A percentile compares a stretch with the other conserved stretches of the same genome.
Evolutionary conservation across 2,113 vertebrate genomes (phyloP).

Genomic region (Leptocoma aspasia): DNA sequence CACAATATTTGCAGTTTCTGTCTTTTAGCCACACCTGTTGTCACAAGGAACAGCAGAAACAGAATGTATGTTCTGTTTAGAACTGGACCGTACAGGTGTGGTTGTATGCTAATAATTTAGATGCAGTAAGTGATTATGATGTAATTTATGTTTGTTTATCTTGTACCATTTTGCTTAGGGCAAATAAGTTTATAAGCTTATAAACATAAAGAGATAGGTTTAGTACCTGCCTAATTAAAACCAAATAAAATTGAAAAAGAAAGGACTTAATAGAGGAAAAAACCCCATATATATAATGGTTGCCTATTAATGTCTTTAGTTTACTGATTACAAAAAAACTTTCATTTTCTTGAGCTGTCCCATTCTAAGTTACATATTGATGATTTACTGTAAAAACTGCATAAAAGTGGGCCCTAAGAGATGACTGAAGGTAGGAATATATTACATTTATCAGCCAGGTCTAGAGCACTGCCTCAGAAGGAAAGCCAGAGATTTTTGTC

Average conservation of each 20-base stretch:
- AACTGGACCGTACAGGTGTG: not conserved
- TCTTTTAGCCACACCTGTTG: not conserved
- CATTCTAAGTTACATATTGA: not conserved
- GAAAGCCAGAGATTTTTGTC: not conserved
- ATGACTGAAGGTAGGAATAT: not conserved
- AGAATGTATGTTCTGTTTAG: not conserved
- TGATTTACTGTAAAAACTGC: not conserved
- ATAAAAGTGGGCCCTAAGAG: not conserved
- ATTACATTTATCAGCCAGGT: not conserved
- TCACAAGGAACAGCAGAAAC: not conserved
- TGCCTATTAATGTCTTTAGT: not conserved
- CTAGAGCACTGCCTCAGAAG: not conserved
- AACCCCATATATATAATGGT: fast-evolving
- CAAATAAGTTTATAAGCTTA: not conserved
- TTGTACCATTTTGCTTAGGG: not conserved
- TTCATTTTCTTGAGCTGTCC: not conserved
- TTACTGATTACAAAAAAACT: not conserved
- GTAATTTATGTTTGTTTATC: not conserved
- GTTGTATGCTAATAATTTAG: not conserved
- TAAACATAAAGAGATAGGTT: not conserved
- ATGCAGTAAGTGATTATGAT: not conserved
- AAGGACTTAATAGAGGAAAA: not conserved
- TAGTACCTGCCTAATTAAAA: not conserved
- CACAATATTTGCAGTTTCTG: not conserved
- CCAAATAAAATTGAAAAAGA: not conserved